Conservation (phyloP, 2,797 vertebrate species). For the Acipenser oxyrinchus region DNA sequence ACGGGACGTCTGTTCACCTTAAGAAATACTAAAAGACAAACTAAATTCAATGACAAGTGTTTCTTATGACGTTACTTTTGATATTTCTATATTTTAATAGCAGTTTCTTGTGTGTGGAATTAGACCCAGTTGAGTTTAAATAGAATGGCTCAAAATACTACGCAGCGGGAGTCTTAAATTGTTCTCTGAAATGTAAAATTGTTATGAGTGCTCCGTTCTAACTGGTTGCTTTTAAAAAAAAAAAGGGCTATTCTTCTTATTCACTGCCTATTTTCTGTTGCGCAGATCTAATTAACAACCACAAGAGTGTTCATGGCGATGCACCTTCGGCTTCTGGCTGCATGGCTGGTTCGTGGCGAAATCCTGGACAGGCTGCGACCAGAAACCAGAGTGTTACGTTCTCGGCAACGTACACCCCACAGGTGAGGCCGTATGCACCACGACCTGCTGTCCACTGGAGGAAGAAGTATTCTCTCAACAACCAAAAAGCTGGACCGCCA, state of each 20-base stretch:
- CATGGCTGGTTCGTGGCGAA: constrained; percentile 25
- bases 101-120: no score
- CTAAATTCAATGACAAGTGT: no score
- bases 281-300: constrained; percentile 79
- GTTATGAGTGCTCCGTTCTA: no score
- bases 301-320: constrained; percentile 72
- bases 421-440: constrained; percentile 37
- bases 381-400: constrained; percentile 24
- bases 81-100: no score
- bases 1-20: no score
- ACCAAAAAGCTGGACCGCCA: constrained; percentile 36
- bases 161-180: no score
- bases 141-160: no score
- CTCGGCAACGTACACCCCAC: constrained; percentile 25
- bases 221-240: neutral
- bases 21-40: no score
- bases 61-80: no score
- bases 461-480: constrained; percentile 82
- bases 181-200: neutral
- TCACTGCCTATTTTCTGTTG: neutral
- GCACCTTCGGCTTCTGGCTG: constrained; percentile 22
- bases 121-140: no score
- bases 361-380: constrained; percentile 24
- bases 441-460: constrained; percentile 60
- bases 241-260: neutral